Evolutionary conservation across 2,113 vertebrate species (phyloP).

Genomic region (Struthidea cinerea): DNA sequence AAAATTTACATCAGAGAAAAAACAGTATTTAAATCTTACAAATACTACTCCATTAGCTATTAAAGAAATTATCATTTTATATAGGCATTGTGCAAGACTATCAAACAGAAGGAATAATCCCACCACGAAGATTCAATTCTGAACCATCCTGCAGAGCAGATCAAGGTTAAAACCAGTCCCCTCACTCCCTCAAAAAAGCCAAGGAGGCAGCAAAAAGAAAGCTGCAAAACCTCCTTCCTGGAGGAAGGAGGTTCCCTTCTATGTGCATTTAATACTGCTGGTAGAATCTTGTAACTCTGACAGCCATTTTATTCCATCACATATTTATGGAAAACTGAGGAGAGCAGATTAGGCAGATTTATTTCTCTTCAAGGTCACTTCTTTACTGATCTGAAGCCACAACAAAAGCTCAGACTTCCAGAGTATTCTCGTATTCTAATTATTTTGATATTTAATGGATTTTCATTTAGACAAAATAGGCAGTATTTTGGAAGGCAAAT

Average conservation of each 20-base stretch:
- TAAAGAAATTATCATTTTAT: neutral
- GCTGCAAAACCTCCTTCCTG: neutral
- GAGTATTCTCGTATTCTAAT: neutral
- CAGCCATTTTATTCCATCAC: neutral
- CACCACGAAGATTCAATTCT: neutral
- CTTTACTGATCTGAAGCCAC: neutral
- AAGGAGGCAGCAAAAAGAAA: neutral
- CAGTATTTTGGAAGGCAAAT: neutral
- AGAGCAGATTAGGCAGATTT: neutral
- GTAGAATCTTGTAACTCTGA: neutral
- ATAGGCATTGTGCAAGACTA: neutral
- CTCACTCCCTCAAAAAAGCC: neutral
- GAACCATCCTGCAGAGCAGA: neutral
- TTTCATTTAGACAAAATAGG: neutral
- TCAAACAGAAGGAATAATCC: neutral
- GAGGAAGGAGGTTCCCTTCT: neutral
- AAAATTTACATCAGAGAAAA: neutral
- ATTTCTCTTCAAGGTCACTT: neutral
- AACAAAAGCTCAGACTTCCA: neutral
- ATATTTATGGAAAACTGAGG: neutral
- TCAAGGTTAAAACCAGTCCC: neutral
- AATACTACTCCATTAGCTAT: neutral
- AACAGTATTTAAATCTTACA: neutral
- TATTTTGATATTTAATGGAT: neutral
- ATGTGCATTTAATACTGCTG: neutral